Evolutionary conservation across 2,113 vertebrate species (phyloP).

Genomic region (Murina feae): DNA sequence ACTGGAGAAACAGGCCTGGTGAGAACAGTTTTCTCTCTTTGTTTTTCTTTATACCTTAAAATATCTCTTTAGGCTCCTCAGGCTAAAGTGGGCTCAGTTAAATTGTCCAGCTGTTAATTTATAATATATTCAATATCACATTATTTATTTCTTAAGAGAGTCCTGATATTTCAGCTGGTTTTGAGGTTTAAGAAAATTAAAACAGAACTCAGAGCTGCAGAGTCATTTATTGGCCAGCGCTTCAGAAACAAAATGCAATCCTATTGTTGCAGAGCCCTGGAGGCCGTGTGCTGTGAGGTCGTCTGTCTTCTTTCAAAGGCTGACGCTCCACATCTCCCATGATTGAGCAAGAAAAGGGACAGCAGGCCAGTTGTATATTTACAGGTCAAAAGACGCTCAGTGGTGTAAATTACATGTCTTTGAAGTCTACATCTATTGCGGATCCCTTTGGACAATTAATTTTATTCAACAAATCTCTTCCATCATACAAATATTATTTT

Average conservation of each 20-base stretch:
- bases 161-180: neutral
- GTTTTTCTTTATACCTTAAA: slow-evolving; percentile 14
- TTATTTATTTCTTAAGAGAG: neutral
- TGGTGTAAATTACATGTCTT: slow-evolving; percentile 34
- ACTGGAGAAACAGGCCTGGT: slow-evolving; percentile 2
- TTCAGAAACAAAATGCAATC: slow-evolving; percentile 45
- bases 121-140: slow-evolving; percentile 50
- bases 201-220: neutral
- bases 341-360: slow-evolving; percentile 14
- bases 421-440: slow-evolving; percentile 28
- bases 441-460: slow-evolving; percentile 44
- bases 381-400: slow-evolving; percentile 1
- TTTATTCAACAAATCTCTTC: slow-evolving; percentile 30
- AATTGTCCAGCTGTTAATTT: slow-evolving; percentile 63
- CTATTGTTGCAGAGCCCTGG: neutral
- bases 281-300: neutral
- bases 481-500: neutral
- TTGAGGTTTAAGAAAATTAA: slow-evolving; percentile 47
- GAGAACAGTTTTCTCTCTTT: slow-evolving; percentile 11
- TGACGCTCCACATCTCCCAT: neutral
- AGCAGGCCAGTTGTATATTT: slow-evolving; percentile 6
- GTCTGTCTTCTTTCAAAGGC: slow-evolving; percentile 19
- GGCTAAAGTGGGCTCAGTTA: slow-evolving; percentile 27
- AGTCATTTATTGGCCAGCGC: neutral
- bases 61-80: slow-evolving; percentile 3